Base-by-base conservation (phyloP, 2,113 vertebrate species). In the Ramphastos sulfuratus region DNA sequence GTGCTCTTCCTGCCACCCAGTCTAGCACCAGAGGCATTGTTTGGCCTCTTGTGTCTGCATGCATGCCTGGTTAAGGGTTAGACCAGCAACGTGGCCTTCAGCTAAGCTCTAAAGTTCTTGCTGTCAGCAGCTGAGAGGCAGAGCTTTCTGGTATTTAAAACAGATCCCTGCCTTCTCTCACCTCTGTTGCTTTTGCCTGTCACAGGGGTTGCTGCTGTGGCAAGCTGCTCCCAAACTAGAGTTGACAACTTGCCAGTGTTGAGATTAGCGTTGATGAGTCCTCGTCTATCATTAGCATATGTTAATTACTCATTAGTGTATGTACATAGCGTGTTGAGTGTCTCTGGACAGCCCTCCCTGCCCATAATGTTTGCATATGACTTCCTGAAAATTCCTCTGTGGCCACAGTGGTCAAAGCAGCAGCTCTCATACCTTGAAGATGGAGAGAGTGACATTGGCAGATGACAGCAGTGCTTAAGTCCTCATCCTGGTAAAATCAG, bases 221-320 rank as follows among this genome's bases (percentile, higher is more conserved):
- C 44, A 85, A 55, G 19, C 23, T 79, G 46, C 35, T 83, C 71
- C 72, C 72, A 83, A 82, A 73, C 15, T 54, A 39, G 24, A 89
- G 28, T 1, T 75, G 55, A 61, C n/a, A 92, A 66, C n/a, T 35
- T 70, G 70, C 64, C 75, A 56, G 42, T 74, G 87, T 65, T 90
- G 60, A 59, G 28, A 91, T 66, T 77, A 70, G 9, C 27, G 37
- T 59, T 92, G 60, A 70, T 82, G 71, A 92, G n/a, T 77, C 85
- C 67, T 89, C 77, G 72, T 64, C 17, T 87, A 60, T 74, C 31
- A 80, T 87, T 80, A 95, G 11, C 56, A 60, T 93, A 83, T 71
- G 79, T 82, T 82, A 91, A 93, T 95, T 91, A 77, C 75, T 94
- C 42, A 74, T 85, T 80, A 94, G 79, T 74, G 9, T 59, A 56